A percentile compares a stretch with the other conserved stretches of the same genome.
Evolutionary conservation across 2,888 invertebrate species (phyloP).

Genomic region (Plagodis dolabraria): DNA sequence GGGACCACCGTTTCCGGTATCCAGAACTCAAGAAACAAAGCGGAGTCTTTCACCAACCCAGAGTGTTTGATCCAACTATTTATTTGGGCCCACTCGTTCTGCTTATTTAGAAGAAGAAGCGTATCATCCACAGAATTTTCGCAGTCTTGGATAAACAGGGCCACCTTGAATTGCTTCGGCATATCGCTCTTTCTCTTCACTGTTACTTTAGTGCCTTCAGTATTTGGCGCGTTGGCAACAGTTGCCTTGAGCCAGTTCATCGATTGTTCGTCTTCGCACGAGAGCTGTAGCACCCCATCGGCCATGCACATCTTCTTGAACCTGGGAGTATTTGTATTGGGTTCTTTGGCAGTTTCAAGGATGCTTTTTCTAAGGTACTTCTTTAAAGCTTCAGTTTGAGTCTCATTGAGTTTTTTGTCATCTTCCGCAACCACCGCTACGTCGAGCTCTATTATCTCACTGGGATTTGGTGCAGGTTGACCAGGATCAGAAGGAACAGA

Average conservation of each 20-base stretch:
- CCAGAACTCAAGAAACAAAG: background rate
- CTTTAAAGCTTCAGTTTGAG: background rate
- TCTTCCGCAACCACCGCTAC: background rate
- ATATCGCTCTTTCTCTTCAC: background rate
- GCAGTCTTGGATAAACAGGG: background rate
- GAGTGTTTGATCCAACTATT: background rate
- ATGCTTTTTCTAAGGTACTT: background rate
- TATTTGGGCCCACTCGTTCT: background rate
- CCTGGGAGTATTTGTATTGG: background rate
- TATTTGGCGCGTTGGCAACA: background rate
- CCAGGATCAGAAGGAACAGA: too few relatives aligned
- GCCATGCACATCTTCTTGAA: background rate
- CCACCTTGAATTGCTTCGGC: background rate
- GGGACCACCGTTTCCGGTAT: background rate
- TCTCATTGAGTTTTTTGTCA: background rate
- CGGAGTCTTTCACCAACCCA: background rate
- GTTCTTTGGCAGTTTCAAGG: background rate
- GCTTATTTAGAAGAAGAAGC: background rate
- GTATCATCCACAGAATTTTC: background rate
- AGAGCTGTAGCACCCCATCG: background rate
- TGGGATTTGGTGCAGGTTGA: too few relatives aligned
- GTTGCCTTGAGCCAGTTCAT: background rate
- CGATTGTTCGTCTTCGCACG: background rate
- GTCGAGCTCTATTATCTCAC: background rate
- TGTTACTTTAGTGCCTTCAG: background rate